Conservation (phyloP, 2,113 vertebrate genomes). For the Mellivora capensis region DNA sequence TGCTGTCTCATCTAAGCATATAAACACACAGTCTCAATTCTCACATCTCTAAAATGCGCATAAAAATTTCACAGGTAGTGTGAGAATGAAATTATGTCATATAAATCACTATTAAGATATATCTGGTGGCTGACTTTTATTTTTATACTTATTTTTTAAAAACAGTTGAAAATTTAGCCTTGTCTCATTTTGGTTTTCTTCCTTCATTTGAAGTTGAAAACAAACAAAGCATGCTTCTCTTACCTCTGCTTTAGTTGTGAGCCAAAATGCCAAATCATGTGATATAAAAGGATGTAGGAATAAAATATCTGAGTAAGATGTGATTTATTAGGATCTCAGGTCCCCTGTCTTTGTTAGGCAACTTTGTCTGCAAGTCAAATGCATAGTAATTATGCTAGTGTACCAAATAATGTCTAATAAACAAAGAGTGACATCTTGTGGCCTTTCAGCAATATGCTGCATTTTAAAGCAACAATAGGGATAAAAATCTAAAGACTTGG, state of each 20-base stretch:
- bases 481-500: not conserved
- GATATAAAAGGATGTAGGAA: not conserved
- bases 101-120: not conserved
- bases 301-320: not conserved
- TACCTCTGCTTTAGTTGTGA: not conserved
- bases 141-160: conserved; percentile 26
- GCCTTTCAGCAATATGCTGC: not conserved
- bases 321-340: not conserved
- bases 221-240: not conserved
- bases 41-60: not conserved
- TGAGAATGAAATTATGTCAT: not conserved
- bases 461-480: not conserved
- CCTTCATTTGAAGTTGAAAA: not conserved
- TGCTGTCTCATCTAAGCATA: not conserved
- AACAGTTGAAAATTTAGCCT: not conserved
- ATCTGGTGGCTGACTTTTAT: not conserved
- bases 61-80: not conserved
- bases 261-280: not conserved
- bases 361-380: not conserved
- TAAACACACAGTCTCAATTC: not conserved
- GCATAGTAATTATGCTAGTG: not conserved
- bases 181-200: not conserved
- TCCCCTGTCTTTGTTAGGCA: not conserved
- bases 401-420: conserved; percentile 20
- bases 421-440: conserved; percentile 69